Evolutionary conservation across 2,888 invertebrate species (phyloP).

Genomic region (Xanthostigma xanthostigma): DNA sequence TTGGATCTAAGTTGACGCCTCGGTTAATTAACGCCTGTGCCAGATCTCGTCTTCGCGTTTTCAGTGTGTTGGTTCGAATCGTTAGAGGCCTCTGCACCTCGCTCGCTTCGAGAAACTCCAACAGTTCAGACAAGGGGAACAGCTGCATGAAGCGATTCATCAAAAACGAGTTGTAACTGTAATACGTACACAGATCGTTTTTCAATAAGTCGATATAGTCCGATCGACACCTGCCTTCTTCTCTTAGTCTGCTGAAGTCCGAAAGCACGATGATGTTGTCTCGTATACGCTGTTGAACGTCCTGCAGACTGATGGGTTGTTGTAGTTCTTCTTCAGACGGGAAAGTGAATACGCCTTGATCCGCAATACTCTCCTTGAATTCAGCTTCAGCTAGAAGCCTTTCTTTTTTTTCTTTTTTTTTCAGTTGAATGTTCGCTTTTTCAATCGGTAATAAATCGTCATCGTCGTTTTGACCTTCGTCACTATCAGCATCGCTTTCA

Average conservation of each 20-base stretch:
- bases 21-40: slow-evolving; percentile 90
- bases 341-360: slow-evolving; percentile 63
- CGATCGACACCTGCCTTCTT: slow-evolving; percentile 51
- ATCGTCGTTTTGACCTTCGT: slow-evolving; percentile 27
- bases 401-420: slow-evolving; percentile 53
- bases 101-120: slow-evolving; percentile 92
- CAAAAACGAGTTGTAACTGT: slow-evolving; percentile 92
- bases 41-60: slow-evolving; percentile 79
- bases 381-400: slow-evolving; percentile 65
- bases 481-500: slow-evolving; percentile 19
- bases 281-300: slow-evolving; percentile 78
- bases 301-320: slow-evolving; percentile 58
- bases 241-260: slow-evolving; percentile 59
- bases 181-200: slow-evolving; percentile 81
- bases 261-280: slow-evolving; percentile 67
- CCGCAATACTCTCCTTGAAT: slow-evolving; percentile 62
- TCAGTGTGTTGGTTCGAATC: slow-evolving; percentile 88
- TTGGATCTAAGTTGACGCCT: slow-evolving; percentile 95
- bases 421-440: slow-evolving; percentile 62
- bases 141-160: slow-evolving; percentile 86
- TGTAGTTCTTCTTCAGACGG: slow-evolving; percentile 61
- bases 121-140: slow-evolving; percentile 70
- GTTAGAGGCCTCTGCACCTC: slow-evolving; percentile 91
- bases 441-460: slow-evolving; percentile 74
- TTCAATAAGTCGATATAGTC: slow-evolving; percentile 71